Evolutionary conservation across 2,888 invertebrate species (phyloP).

Genomic region (Unio delphinus): DNA sequence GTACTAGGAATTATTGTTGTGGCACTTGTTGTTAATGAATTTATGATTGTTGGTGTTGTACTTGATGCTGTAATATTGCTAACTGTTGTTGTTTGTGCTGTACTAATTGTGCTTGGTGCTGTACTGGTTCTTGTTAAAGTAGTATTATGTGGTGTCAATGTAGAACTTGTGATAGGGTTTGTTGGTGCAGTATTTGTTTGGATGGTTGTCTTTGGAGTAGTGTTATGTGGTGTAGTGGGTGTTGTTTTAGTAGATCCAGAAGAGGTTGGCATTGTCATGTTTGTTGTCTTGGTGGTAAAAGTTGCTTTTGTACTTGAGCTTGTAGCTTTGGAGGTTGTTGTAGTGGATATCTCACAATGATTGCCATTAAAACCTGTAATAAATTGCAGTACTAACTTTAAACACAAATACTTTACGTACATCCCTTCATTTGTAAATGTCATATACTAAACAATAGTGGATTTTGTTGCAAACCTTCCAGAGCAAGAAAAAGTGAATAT

Average conservation of each 20-base stretch:
- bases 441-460: too few species aligned
- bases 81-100: neutral
- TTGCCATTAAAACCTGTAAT: too few species aligned
- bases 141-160: neutral
- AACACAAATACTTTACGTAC: too few species aligned
- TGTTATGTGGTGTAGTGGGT: neutral
- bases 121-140: neutral
- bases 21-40: neutral
- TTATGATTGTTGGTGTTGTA: neutral
- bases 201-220: neutral
- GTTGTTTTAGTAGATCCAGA: neutral
- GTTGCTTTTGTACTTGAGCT: conserved; percentile 1
- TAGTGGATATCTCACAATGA: neutral
- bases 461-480: too few species aligned
- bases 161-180: neutral
- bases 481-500: too few species aligned
- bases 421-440: too few species aligned
- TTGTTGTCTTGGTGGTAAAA: conserved; percentile 1
- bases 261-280: neutral
- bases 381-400: too few species aligned
- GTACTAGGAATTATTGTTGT: neutral
- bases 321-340: neutral
- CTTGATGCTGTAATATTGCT: neutral
- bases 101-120: neutral
- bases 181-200: neutral